Evolutionary conservation across 92 coral and sea anemone species (phyloP).

Genomic region (Scolanthus callimorphus): DNA sequence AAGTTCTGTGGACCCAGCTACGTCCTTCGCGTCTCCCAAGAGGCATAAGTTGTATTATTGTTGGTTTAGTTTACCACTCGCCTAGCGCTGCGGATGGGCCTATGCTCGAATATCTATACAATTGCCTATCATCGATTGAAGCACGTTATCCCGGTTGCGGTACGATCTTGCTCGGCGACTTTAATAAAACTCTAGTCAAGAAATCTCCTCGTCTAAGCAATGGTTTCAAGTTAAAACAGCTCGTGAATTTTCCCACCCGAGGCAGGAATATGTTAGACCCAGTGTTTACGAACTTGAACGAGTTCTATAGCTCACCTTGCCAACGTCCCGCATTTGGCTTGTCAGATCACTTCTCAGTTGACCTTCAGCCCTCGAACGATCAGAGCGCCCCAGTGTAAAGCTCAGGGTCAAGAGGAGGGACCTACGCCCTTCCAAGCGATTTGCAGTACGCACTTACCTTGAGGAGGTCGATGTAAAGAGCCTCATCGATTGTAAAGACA

Average conservation of each 20-base stretch:
- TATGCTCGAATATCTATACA: slow-evolving; percentile 7
- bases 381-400: no score
- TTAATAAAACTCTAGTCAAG: slow-evolving; percentile 19
- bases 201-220: slow-evolving; percentile 1
- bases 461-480: no score
- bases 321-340: slow-evolving; percentile 11
- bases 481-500: no score
- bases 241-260: slow-evolving; percentile 18
- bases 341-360: slow-evolving; percentile 10
- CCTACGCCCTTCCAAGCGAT: no score
- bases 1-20: slow-evolving; percentile 48
- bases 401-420: no score
- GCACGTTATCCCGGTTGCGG: slow-evolving; percentile 28
- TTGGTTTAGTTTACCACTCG: slow-evolving; percentile 44
- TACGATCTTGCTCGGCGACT: slow-evolving; percentile 22
- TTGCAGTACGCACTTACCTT: no score
- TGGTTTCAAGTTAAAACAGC: slow-evolving; percentile 15
- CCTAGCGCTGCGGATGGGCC: slow-evolving; percentile 11
- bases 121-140: slow-evolving; percentile 15
- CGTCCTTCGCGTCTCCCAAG: slow-evolving; percentile 49
- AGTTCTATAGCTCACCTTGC: not conserved
- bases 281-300: slow-evolving; percentile 6
- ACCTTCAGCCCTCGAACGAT: slow-evolving; percentile 11
- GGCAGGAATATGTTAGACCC: slow-evolving; percentile 2
- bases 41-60: slow-evolving; percentile 22